phyloP scores from a whole-genome alignment of 2,797 vertebrate genomes.

The Tangara arthus region DNA sequence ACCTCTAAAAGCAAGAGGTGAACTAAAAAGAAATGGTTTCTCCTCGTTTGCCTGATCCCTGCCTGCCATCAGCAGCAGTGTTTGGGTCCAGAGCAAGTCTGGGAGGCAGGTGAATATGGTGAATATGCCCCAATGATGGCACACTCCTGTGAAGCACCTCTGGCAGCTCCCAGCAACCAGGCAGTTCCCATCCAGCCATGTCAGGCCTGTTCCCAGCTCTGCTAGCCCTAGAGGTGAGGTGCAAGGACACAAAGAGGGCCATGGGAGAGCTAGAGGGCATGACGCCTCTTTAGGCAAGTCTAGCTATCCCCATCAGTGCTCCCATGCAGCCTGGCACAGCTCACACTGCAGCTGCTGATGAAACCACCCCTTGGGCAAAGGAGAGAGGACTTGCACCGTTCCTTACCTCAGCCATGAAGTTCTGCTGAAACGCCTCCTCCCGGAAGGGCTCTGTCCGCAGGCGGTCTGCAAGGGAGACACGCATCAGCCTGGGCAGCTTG shows the following conservation, averaged over 20 bases:
- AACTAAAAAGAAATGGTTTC: neutral
- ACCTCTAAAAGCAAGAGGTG: neutral
- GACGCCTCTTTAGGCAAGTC: neutral
- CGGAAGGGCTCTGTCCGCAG: slow-evolving; percentile 35
- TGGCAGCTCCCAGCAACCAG: neutral
- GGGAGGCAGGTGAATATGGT: neutral
- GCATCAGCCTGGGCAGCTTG: neutral
- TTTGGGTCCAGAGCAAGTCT: neutral
- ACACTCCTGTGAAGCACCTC: neutral
- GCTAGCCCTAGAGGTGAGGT: neutral
- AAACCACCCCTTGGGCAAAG: neutral
- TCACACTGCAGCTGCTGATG: neutral
- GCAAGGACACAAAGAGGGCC: neutral
- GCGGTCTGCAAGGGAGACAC: slow-evolving; percentile 21
- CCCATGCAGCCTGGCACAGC: neutral
- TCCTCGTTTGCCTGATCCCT: neutral
- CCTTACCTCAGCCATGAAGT: slow-evolving; percentile 46
- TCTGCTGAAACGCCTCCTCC: neutral
- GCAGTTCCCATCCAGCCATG: rapidly evolving
- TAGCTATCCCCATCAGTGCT: neutral
- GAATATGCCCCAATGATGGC: neutral
- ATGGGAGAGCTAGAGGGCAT: neutral
- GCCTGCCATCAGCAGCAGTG: neutral
- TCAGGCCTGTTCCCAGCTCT: neutral
- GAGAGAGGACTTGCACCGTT: rapidly evolving